Evolutionary conservation across 2,888 invertebrate genomes (phyloP), one percentile per base, ranked within the genome.

Genomic region (Cistogaster globosa): DNA sequence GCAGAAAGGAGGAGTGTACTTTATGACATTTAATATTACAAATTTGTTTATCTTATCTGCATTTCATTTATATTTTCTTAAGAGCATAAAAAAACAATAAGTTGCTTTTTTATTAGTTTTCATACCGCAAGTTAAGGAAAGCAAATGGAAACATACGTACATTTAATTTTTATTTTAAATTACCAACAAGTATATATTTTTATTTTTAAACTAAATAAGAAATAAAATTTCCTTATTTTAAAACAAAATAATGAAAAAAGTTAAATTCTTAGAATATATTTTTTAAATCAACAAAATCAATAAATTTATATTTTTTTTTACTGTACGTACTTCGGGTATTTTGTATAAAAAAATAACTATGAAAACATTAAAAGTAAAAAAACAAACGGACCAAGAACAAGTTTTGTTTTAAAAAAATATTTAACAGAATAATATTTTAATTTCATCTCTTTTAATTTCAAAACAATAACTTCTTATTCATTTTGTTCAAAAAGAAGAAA

Each of bases 401-500:
- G 16, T 18, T 60, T 38, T 60, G 62, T 77, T 67, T 68, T 51
- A n/a, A 3, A 57, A 48, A 48, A 60, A 71, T 71, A 42, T 74
- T 45, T 55, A 74, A 57, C 60, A 77, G 26, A 63, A 75, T 71
- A 57, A 36, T 87, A 87, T 90, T 90, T 89, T 88, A 88, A 88
- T 88, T 88, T 89, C 86, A 87, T 87, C 87, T 87, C 84, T 88
- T 88, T 89, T 90, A 90, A 90, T 90, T 89, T 89, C 87, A 88
- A 88, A 88, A 89, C 90, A 91, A 90, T 89, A 89, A 86, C 89
- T 88, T 89, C 88, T 88, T 88, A 88, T 89, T 83, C 82, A 79
- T 86, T 86, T 87, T 79, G 81, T 85, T 87, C 84, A 18, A 72
- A 74, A 69, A 77, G 20, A 14, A 51, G 38, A 53, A 68, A 45